Percentiles rank a stretch among this genome's conserved stretches.
Evolutionary conservation across 1,140 invertebrate species (phyloP).

Genomic region (Meloidogyne hapla): DNA sequence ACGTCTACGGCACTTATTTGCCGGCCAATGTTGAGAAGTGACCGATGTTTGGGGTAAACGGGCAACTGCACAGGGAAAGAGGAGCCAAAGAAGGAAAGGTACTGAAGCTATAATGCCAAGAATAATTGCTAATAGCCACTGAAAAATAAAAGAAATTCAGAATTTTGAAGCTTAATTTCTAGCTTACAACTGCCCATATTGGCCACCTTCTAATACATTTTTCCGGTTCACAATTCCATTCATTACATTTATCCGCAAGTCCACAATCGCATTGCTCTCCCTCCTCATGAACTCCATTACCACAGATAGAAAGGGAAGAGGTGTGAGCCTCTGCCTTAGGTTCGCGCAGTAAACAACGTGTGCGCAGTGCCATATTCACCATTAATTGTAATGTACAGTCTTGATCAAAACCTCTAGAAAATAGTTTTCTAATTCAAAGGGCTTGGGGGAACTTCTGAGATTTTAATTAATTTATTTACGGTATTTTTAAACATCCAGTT

Average conservation of each 20-base stretch:
- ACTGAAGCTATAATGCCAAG: background rate
- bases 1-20: background rate
- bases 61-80: constrained; percentile 19
- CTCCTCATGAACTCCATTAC: constrained; percentile 40
- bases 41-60: background rate
- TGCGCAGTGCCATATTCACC: constrained; percentile 42
- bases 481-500: constrained; percentile 53
- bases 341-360: constrained; percentile 36
- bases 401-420: constrained; percentile 43
- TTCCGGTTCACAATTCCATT: constrained; percentile 45
- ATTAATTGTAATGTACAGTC: constrained; percentile 46
- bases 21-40: background rate
- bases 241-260: constrained; percentile 23
- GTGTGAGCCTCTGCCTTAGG: background rate
- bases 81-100: background rate
- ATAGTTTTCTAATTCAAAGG: constrained; percentile 11
- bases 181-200: constrained; percentile 41
- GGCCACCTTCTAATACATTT: constrained; percentile 32
- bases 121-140: constrained; percentile 1
- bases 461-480: constrained; percentile 39
- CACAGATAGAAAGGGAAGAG: constrained; percentile 29
- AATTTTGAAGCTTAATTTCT: background rate
- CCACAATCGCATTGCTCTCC: constrained; percentile 47
- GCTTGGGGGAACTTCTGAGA: too few species aligned
- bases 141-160: background rate